Evolutionary conservation across 1,140 invertebrate genomes (phyloP).

Genomic region (Nasonia vitripennis): DNA sequence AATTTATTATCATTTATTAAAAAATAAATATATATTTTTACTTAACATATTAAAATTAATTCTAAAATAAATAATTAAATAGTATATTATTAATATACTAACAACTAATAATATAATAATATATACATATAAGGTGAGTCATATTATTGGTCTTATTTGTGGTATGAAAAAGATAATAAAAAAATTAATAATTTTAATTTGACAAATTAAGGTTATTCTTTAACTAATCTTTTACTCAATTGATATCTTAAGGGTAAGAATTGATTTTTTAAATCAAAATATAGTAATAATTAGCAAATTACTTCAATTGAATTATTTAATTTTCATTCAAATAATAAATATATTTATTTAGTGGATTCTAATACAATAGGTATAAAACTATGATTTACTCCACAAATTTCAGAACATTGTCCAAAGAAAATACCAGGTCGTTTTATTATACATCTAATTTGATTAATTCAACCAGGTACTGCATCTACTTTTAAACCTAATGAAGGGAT

Average conservation of each 20-base stretch:
- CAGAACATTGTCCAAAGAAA: conserved; percentile 85
- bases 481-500: conserved; percentile 80
- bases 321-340: conserved; percentile 70
- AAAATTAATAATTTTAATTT: conserved; percentile 60
- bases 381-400: conserved; percentile 87
- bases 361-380: conserved; percentile 85
- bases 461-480: conserved; percentile 80
- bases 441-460: conserved; percentile 80
- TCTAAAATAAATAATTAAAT: conserved; percentile 62
- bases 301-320: background rate
- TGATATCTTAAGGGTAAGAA: too few species aligned
- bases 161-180: conserved; percentile 59
- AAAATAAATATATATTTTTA: conserved; percentile 57
- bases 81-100: conserved; percentile 72
- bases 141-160: conserved; percentile 58
- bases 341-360: conserved; percentile 75
- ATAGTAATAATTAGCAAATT: conserved; percentile 74
- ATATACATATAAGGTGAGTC: conserved; percentile 69
- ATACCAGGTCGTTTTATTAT: conserved; percentile 77
- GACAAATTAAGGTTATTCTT: conserved; percentile 68
- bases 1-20: conserved; percentile 36
- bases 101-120: conserved; percentile 65
- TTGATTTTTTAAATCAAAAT: conserved; percentile 62
- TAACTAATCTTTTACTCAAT: conserved; percentile 44
- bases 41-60: conserved; percentile 68